phyloP scores from a whole-genome alignment of 2,888 invertebrate species.

The Schizaphis graminum region DNA sequence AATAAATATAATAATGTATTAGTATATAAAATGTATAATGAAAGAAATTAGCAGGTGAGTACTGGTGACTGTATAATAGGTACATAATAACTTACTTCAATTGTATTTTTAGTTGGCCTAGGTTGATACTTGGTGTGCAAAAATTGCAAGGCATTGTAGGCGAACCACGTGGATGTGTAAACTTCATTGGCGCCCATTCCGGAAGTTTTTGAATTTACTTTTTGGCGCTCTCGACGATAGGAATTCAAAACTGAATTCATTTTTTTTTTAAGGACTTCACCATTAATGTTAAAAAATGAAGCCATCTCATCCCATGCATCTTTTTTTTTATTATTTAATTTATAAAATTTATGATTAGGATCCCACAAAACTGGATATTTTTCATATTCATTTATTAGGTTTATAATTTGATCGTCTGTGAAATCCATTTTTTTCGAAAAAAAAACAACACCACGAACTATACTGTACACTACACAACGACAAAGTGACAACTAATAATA shows the following conservation, averaged over 20 bases:
- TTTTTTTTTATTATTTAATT: constrained; percentile 23
- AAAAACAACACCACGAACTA: not conserved
- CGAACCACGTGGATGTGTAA: too few species aligned
- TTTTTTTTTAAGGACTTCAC: too few species aligned
- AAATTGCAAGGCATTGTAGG: too few species aligned
- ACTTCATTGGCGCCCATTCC: not conserved
- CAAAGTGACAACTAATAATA: not conserved
- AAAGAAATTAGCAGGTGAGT: too few species aligned
- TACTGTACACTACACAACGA: not conserved
- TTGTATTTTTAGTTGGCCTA: too few species aligned
- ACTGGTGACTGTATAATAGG: too few species aligned
- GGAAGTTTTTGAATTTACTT: constrained; percentile 4
- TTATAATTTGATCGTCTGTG: not conserved
- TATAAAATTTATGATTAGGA: not conserved
- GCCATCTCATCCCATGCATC: constrained; percentile 16
- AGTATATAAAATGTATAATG: too few species aligned
- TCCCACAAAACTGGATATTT: constrained; percentile 37
- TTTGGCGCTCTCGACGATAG: not conserved
- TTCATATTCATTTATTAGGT: constrained; percentile 9
- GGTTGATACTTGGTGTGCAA: too few species aligned
- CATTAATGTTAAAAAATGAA: not conserved
- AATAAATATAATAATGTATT: too few species aligned
- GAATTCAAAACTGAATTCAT: too few species aligned
- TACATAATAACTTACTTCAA: too few species aligned
- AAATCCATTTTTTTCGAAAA: constrained; percentile 28